Conservation (phyloP, 2,888 invertebrate genomes). For the Polyommatus icarus region DNA sequence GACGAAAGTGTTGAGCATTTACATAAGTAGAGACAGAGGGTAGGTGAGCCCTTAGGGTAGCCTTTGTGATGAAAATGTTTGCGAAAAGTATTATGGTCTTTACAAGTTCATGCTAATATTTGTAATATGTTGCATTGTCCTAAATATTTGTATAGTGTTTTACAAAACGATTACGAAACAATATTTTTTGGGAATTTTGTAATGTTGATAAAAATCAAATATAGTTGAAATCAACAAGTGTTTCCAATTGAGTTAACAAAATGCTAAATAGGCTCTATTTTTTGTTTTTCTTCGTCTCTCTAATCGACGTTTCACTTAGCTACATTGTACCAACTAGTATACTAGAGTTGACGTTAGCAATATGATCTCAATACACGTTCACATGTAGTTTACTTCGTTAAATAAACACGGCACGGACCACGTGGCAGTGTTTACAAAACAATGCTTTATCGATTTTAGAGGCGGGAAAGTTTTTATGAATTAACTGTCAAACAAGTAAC, state of each 20-base stretch:
- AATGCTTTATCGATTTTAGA: constrained; percentile 71
- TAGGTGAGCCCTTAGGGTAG: constrained; percentile 72
- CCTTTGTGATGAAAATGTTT: constrained; percentile 73
- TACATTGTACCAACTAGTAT: not conserved
- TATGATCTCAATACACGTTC: not conserved
- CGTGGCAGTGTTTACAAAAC: constrained; percentile 64
- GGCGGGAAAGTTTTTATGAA: constrained; percentile 79
- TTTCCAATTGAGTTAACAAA: too few species aligned
- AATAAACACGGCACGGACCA: not conserved
- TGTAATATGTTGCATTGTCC: not conserved
- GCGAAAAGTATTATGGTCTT: constrained; percentile 48
- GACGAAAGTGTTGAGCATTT: constrained; percentile 76
- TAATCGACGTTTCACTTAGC: too few species aligned
- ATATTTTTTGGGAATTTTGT: not conserved
- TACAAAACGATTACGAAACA: not conserved
- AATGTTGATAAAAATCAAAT: too few species aligned
- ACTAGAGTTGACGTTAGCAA: not conserved
- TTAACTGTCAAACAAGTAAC: constrained; percentile 81
- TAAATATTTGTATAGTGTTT: not conserved
- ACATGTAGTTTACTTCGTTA: not conserved
- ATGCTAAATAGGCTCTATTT: too few species aligned
- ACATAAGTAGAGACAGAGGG: constrained; percentile 79
- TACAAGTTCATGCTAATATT: not conserved
- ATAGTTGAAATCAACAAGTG: too few species aligned
- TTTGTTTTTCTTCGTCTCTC: too few species aligned